Evolutionary conservation across 2,797 vertebrate genomes (phyloP).

Genomic region (Melanotaenia nigrans): DNA sequence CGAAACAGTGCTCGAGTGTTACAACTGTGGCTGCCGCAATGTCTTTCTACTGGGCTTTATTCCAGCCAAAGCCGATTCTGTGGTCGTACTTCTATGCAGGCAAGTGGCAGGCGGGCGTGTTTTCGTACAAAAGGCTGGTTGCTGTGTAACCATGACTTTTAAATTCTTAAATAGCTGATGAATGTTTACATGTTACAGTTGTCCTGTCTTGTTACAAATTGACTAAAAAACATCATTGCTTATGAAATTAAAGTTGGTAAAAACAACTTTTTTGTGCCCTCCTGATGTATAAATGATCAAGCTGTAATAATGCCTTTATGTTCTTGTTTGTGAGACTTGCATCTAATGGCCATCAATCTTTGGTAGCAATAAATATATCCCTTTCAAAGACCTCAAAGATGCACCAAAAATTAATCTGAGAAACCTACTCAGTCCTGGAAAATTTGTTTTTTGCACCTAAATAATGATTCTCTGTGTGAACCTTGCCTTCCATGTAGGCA

Average conservation of each 20-base stretch:
- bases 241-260: neutral
- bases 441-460: neutral
- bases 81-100: constrained; percentile 98
- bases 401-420: neutral
- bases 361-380: too few species aligned
- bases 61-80: constrained; percentile 96
- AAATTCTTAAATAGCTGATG: neutral
- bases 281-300: neutral
- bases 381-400: neutral
- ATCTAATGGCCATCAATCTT: neutral
- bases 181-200: neutral
- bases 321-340: neutral
- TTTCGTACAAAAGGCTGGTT: neutral
- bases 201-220: neutral
- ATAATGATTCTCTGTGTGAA: neutral
- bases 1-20: constrained; percentile 96
- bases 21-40: constrained; percentile 97
- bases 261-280: neutral
- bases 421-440: neutral
- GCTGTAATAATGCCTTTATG: neutral
- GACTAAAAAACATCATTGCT: neutral
- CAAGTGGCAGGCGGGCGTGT: constrained; percentile 40
- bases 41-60: constrained; percentile 98
- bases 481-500: constrained; percentile 82
- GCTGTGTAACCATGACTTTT: neutral